A percentile compares a stretch with the other conserved stretches of the same genome.
Conservation (phyloP, 2,113 vertebrate genomes). For the Procavia capensis region DNA sequence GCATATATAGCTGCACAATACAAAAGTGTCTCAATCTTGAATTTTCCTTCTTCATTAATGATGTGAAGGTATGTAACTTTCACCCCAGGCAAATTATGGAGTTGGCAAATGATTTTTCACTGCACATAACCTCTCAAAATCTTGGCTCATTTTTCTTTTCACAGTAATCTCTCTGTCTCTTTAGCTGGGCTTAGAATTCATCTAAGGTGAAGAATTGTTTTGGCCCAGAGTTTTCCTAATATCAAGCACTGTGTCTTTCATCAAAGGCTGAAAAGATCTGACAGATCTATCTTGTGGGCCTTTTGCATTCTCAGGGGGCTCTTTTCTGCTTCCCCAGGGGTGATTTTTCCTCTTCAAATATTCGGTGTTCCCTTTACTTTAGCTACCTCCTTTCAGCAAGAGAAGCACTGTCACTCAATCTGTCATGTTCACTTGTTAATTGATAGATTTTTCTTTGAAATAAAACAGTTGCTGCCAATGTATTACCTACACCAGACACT, state of each 20-base stretch:
- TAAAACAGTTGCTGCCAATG: constrained; percentile 69
- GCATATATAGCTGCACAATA: rapidly evolving
- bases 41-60: not conserved
- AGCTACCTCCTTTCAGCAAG: constrained; percentile 61
- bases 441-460: constrained; percentile 76
- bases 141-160: constrained; percentile 17
- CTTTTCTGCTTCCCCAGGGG: constrained; percentile 46
- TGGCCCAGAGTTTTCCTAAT: constrained; percentile 37
- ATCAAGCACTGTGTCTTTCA: constrained; percentile 61
- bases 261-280: constrained; percentile 64
- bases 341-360: constrained; percentile 63
- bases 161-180: not conserved
- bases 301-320: constrained; percentile 66
- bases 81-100: not conserved
- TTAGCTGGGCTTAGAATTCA: constrained; percentile 46
- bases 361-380: constrained; percentile 59
- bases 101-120: not conserved
- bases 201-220: constrained; percentile 60
- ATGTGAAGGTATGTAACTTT: not conserved
- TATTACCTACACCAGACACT: constrained; percentile 68
- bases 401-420: constrained; percentile 69
- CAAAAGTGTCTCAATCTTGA: not conserved
- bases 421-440: constrained; percentile 79
- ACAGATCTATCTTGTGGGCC: constrained; percentile 68
- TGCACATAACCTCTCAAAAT: not conserved